A percentile compares a stretch with the other conserved stretches of the same genome.
Conservation (phyloP, 2,797 vertebrate genomes). For the Poecilia gillii region DNA sequence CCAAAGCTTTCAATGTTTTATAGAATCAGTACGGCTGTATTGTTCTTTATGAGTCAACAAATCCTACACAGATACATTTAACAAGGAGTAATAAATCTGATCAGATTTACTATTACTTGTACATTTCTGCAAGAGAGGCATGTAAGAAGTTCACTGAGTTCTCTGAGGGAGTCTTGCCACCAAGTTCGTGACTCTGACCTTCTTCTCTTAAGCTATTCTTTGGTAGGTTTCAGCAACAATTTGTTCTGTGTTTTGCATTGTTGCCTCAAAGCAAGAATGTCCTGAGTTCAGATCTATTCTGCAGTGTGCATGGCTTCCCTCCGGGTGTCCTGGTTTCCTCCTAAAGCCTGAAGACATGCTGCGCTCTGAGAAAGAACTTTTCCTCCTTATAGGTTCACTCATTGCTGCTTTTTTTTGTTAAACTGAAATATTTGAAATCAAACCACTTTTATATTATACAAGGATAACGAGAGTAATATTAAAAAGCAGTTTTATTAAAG, state of each 20-base stretch:
- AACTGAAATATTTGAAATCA: not conserved
- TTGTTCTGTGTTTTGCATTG: not conserved
- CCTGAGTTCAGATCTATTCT: not conserved
- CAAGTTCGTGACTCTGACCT: not conserved
- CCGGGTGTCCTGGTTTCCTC: not conserved
- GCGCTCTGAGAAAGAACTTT: not conserved
- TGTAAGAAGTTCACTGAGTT: not conserved
- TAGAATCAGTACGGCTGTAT: not conserved
- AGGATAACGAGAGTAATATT: not conserved
- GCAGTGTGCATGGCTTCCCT: not conserved
- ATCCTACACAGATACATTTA: not conserved
- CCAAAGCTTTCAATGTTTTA: not conserved
- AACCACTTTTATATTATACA: not conserved
- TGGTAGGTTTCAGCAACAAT: not conserved
- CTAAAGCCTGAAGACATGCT: not conserved
- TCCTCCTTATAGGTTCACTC: not conserved
- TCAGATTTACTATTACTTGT: not conserved
- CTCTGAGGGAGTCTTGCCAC: not conserved
- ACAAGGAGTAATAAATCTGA: not conserved
- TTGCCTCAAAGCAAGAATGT: not conserved
- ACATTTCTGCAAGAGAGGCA: not conserved
- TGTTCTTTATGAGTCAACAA: not conserved
- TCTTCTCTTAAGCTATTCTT: not conserved
- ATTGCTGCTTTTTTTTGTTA: not conserved
- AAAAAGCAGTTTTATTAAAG: not conserved